Base-by-base conservation (phyloP, 2,888 invertebrate genomes). In the Brassicogethes aeneus region DNA sequence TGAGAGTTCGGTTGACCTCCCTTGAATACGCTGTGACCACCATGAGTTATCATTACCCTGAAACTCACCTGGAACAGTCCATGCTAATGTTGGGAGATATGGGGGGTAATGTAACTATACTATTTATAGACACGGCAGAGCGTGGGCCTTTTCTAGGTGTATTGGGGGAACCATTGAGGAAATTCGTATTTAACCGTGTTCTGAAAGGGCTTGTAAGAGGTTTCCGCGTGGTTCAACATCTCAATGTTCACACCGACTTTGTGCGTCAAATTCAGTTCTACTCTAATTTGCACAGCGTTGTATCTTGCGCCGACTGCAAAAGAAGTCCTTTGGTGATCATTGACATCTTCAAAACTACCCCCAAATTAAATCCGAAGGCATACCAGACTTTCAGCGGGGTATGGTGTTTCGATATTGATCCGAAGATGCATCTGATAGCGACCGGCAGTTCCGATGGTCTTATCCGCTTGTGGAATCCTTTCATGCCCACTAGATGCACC, bases 391-490 rank as follows among this genome's bases (percentile, higher is more conserved):
- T 71, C 0, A 76, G 73, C 65, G 82, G 82, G 14, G 73, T 77
- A 17, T 75, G 77, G 49, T 79, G 79, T 48, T 82, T 82, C 56
- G 74, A 71, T 41, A 69, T 79, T 55, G 74, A 74, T 52, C 79
- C 76, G 62, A 73, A 70, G 10, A 68, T 41, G 8, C 57, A 58
- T 70, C 63, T 77, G 34, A 57, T 83, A 36, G 80, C 75, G 39
- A 81, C 80, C 1, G 89, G 88, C 1, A 83, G 89, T 2, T 79
- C 84, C 3, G 89, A 90, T 65, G 81, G 82, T 52, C 60, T 75
- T 37, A 56, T 62, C 1, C 76, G 87, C 29, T 70, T 87, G 38
- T 91, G 89, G 89, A 87, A 85, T 65, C 79, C 86, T 0, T 85
- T 85, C 60, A 78, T 85, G n/a, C 76, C 83, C 1, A 67, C 70